Evolutionary conservation across 2,888 invertebrate genomes (phyloP).

Genomic region (Tipula helvola): DNA sequence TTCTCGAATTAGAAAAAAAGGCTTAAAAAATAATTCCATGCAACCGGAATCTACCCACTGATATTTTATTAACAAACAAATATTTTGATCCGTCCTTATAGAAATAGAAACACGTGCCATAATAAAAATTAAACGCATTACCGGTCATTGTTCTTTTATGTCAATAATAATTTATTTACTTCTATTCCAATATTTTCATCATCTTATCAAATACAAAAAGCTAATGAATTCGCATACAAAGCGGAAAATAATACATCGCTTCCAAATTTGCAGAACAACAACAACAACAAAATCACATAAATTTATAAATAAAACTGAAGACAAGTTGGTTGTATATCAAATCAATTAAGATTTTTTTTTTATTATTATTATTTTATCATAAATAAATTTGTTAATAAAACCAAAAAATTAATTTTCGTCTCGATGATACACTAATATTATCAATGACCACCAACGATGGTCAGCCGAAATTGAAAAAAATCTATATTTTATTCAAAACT

Average conservation of each 20-base stretch:
- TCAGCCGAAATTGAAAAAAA: neutral
- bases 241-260: neutral
- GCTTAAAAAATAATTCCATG: no score
- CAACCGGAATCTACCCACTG: no score
- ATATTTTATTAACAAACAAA: no score
- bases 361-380: neutral
- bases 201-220: neutral
- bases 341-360: neutral
- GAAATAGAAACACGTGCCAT: no score
- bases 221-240: neutral
- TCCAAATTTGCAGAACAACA: neutral
- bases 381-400: neutral
- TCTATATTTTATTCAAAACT: neutral
- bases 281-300: neutral
- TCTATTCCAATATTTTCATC: neutral
- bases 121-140: no score
- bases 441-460: slow-evolving; percentile 4
- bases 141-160: no score
- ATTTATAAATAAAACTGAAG: neutral
- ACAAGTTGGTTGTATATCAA: neutral
- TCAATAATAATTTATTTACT: no score
- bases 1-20: no score
- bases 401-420: neutral
- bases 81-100: no score
- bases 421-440: neutral